phyloP scores from a whole-genome alignment of 2,888 invertebrate genomes.

The Amitus sp. region DNA sequence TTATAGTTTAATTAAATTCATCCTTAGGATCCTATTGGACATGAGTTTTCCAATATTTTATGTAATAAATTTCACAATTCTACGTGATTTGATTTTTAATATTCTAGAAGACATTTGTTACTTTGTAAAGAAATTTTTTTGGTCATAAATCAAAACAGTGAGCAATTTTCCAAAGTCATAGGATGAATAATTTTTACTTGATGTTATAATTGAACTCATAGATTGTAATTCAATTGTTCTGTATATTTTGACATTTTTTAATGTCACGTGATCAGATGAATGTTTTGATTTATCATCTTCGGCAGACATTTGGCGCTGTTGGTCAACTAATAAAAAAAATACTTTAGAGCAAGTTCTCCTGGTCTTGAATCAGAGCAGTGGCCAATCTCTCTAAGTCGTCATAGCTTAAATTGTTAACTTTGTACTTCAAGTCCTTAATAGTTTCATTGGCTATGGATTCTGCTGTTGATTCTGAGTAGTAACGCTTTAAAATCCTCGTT shows the following conservation, averaged over 20 bases:
- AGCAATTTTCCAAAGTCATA: neutral
- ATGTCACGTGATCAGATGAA: too few relatives aligned
- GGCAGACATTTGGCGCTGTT: neutral
- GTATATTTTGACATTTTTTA: neutral
- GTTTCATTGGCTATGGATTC: slow-evolving; percentile 71
- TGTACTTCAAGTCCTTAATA: slow-evolving; percentile 68
- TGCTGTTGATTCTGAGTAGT: slow-evolving; percentile 74
- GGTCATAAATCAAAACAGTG: too few relatives aligned
- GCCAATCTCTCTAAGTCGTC: slow-evolving; percentile 72
- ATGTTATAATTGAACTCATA: too few relatives aligned
- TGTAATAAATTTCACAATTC: too few relatives aligned
- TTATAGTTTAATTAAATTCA: too few relatives aligned
- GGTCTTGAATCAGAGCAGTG: slow-evolving; percentile 75
- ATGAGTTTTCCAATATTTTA: too few relatives aligned
- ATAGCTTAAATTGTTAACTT: slow-evolving; percentile 69
- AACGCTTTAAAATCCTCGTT: slow-evolving; percentile 71
- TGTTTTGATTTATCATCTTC: neutral
- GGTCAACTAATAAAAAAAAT: neutral
- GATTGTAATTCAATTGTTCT: too few relatives aligned
- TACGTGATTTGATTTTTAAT: too few relatives aligned
- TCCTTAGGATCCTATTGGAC: too few relatives aligned
- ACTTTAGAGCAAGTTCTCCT: slow-evolving; percentile 68
- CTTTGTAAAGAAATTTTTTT: too few relatives aligned
- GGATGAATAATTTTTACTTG: too few relatives aligned
- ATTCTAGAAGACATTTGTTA: too few relatives aligned